phyloP scores from a whole-genome alignment of 2,113 vertebrate species.

The Psephotus haematonotus region DNA sequence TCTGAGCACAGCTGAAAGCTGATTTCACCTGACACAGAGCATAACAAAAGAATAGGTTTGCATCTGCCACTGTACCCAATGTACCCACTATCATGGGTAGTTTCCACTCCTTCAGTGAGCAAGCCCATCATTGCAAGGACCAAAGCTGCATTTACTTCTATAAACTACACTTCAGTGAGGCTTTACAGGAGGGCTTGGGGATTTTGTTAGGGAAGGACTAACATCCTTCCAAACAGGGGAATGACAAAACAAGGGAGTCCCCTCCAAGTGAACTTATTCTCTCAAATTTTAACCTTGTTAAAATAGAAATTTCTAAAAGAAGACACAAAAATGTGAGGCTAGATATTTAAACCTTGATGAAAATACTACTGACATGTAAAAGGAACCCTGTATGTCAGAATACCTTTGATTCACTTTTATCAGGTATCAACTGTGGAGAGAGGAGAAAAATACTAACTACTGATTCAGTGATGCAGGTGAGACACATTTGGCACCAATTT shows the following conservation, averaged over 20 bases:
- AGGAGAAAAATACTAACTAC: background rate
- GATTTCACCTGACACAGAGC: background rate
- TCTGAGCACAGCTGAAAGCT: background rate
- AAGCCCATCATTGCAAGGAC: background rate
- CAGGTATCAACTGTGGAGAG: background rate
- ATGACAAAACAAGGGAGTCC: background rate
- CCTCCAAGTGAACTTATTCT: background rate
- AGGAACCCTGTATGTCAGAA: background rate
- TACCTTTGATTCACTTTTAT: background rate
- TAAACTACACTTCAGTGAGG: background rate
- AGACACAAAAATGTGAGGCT: background rate
- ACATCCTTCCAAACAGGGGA: background rate
- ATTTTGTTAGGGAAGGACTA: background rate
- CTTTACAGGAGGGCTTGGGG: background rate
- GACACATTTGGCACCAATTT: background rate
- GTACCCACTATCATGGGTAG: background rate
- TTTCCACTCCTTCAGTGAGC: background rate
- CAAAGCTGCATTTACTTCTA: background rate
- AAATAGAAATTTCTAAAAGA: background rate
- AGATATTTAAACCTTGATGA: background rate
- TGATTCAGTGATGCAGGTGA: background rate
- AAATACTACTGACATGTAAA: background rate
- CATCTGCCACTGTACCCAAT: background rate
- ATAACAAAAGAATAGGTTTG: background rate
- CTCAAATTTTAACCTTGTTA: background rate